These are phyloP conservation scores for Gonocerus acuteangulatus DNA, from an alignment of 2,888 invertebrate genomes.

Conservation along the genomic window DNA sequence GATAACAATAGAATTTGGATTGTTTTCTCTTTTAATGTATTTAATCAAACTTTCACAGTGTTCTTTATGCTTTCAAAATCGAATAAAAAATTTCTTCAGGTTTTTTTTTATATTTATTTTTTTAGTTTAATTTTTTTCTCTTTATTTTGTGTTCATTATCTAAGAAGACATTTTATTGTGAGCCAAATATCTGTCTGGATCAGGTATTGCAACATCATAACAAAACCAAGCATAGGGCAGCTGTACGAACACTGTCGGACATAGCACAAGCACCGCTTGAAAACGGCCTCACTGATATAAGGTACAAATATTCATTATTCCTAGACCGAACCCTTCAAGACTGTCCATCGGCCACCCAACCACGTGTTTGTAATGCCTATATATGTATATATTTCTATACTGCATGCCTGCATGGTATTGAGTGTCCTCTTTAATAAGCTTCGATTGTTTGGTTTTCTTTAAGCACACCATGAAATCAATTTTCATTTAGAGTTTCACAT, in stretches of 20 bases:
- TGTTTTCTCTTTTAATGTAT: too few species aligned
- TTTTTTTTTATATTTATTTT: neutral
- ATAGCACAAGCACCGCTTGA: slow-evolving; percentile 25
- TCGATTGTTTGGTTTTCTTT: too few species aligned
- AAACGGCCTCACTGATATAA: slow-evolving; percentile 24
- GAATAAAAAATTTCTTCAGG: too few species aligned
- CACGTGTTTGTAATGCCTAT: neutral
- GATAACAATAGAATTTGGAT: too few species aligned
- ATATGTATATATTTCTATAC: neutral
- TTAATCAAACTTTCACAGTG: too few species aligned
- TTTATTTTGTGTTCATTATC: neutral
- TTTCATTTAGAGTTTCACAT: too few species aligned
- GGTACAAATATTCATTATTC: slow-evolving; percentile 4
- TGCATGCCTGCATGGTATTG: neutral
- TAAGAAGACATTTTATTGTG: neutral
- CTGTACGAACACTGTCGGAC: slow-evolving; percentile 18
- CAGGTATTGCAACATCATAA: slow-evolving; percentile 26
- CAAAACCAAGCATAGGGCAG: slow-evolving; percentile 24
- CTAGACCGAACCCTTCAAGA: neutral
- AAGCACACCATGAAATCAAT: too few species aligned
- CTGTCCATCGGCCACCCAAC: neutral
- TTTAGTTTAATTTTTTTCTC: neutral
- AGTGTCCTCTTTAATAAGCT: too few species aligned
- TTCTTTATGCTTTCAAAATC: too few species aligned
- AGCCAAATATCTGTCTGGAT: slow-evolving; percentile 21